Base-by-base conservation (phyloP, 2,888 invertebrate species). In the Conus canariensis region DNA sequence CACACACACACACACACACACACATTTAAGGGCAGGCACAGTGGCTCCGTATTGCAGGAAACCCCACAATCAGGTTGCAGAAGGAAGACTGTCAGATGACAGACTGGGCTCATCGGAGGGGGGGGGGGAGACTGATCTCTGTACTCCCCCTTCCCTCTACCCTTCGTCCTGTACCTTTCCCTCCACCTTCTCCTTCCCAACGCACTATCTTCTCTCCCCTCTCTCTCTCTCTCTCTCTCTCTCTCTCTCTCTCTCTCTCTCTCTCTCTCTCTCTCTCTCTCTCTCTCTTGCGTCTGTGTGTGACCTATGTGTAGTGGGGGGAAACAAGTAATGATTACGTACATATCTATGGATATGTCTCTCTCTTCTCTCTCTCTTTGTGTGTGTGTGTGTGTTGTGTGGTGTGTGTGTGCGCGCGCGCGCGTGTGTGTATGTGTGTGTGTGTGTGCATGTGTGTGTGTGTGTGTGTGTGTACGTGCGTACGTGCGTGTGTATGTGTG, bases 151-250 rank as follows among this genome's bases (percentile, higher is more conserved):
- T 88, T 45, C 3, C 25, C 88, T 88, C 19, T 70, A 10, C 74
- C 19, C 74, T 77, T 74, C 19, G 74, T 59, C 58, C 14, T 88
- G 22, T 88, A 0, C 80, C 88, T 88, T 10, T 77, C n/a, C n/a
- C 22, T 88, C n/a, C n/a, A 14, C 80, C n/a, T 77, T 12, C 80
- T n/a, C 80, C 56, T 59, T 16, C 58, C 22, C 45, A 45, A 45
- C 45, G 45, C 45, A 45, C 45, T 45, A 45, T 45, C 45, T 77
- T 58, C 88, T 77, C 19, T 70, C 77, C 19, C 77, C 88, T 74
- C 19, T 88, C 80, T 77, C 14, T 88, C 58, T 88, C 4, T 88
- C 88, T 88, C n/a, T 77, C n/a, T 45, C 22, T 88, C n/a, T 58
- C 19, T 88, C n/a, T 60, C 58, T 77, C n/a, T 77, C 77, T 77